Base-by-base conservation (phyloP, 2,113 vertebrate genomes). In the Xiphophorus maculatus region DNA sequence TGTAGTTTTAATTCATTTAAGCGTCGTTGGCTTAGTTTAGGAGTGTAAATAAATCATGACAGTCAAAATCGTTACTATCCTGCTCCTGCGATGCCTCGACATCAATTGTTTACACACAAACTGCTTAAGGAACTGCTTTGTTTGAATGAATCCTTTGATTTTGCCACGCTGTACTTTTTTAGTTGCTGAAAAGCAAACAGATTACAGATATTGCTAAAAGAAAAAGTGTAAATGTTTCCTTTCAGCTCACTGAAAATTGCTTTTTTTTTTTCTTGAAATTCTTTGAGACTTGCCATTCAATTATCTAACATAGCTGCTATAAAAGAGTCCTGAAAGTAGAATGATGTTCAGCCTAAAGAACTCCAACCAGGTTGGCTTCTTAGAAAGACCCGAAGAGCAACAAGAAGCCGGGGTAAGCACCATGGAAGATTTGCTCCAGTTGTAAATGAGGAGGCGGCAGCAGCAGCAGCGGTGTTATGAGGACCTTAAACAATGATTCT, bases 371-470 rank as follows among this genome's bases (percentile, higher is more conserved):
- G 22, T n/a, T 40, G 35, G 64, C 25, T 40, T 22, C 27, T 19
- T 48, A 35, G 28, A 54, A 60, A 75, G 44, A 58, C 33, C 70
- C 14, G 30, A 48, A 22, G 48, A 69, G 15, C 65, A 79, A 65
- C 30, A 22, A 66, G 27, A 74, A 14, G 37, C 60, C 13, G 9
- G 4, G 65, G 42, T 73, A 86, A 82, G 82, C 83, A 81, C 82
- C 81, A 67, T 61, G 77, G 60, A 77, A 71, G 51, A 74, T 85
- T 70, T 42, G 11, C 63, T 30, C 71, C 64, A 29, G 19, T 27
- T 32, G 63, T 25, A 6, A 76, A 76, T 60, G 15, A 70, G 92
- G 81, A 84, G 58, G 15, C 48, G 35, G 69, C 61, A 3, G 72
- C 11, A 25, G 69, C 61, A 3, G 72, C 11, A 25, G 15, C 8